Evolutionary conservation across 2,797 vertebrate genomes (phyloP).

Genomic region (Cephalopachus bancanus): DNA sequence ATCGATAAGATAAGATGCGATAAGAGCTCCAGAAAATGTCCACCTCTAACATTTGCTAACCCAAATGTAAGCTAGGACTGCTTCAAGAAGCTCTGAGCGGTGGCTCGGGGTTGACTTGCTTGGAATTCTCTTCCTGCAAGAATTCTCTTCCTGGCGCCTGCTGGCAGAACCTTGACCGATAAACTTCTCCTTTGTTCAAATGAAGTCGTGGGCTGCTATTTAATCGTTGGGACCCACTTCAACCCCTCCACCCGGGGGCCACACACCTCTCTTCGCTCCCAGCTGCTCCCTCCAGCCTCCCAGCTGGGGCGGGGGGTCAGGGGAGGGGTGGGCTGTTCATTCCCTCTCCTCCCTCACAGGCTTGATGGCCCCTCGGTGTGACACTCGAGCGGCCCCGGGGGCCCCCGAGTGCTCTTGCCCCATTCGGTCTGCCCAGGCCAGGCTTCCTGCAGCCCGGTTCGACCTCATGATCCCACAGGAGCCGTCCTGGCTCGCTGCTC

Average conservation of each 20-base stretch:
- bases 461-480: background rate
- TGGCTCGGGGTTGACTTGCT: too few species aligned
- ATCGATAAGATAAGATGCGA: too few species aligned
- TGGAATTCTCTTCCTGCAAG: too few species aligned
- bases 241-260: rapidly evolving
- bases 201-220: too few species aligned
- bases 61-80: too few species aligned
- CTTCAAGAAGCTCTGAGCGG: too few species aligned
- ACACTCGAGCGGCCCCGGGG: background rate
- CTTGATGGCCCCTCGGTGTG: background rate
- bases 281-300: background rate
- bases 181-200: too few species aligned
- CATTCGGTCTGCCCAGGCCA: background rate
- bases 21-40: too few species aligned
- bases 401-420: background rate
- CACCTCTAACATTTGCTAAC: too few species aligned
- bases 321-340: background rate
- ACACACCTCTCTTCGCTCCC: rapidly evolving
- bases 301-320: background rate
- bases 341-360: background rate
- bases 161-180: too few species aligned
- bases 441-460: conserved; percentile 1
- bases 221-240: background rate
- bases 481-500: background rate
- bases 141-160: too few species aligned